phyloP scores from a whole-genome alignment of 2,888 invertebrate genomes.

The Polyploca ridens region DNA sequence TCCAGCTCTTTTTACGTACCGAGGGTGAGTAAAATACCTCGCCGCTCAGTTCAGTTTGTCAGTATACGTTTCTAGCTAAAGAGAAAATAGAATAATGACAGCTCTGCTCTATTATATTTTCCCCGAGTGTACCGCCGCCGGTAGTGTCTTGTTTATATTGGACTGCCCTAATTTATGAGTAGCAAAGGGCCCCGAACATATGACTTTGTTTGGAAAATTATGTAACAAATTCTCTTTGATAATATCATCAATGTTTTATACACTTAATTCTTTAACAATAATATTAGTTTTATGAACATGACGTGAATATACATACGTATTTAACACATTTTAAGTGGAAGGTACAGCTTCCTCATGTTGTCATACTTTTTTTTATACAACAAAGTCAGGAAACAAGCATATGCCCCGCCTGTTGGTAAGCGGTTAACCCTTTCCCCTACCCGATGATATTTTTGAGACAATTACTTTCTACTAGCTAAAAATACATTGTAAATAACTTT shows the following conservation, averaged over 20 bases:
- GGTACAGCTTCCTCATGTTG: too few relatives aligned
- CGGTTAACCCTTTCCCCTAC: too few relatives aligned
- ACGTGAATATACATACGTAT: too few relatives aligned
- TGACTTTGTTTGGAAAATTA: constrained; percentile 24
- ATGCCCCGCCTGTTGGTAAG: too few relatives aligned
- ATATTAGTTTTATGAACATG: constrained; percentile 13
- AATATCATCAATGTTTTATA: neutral
- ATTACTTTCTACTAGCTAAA: too few relatives aligned
- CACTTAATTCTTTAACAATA: constrained; percentile 18
- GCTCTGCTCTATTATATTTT: neutral
- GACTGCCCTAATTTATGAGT: constrained; percentile 43
- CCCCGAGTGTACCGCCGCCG: constrained; percentile 28
- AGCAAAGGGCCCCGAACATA: constrained; percentile 19
- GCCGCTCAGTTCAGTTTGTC: neutral
- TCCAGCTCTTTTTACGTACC: too few relatives aligned
- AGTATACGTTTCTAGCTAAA: neutral
- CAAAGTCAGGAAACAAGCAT: too few relatives aligned
- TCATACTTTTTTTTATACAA: too few relatives aligned
- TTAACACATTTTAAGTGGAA: too few relatives aligned
- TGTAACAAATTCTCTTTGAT: constrained; percentile 8
- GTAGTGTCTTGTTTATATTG: constrained; percentile 46
- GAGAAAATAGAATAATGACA: neutral
- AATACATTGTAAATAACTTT: too few relatives aligned
- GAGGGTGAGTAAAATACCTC: too few relatives aligned
- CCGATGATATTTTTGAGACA: too few relatives aligned